phyloP scores from a whole-genome alignment of 2,797 vertebrate species.

The Tauraco hartlaubi region DNA sequence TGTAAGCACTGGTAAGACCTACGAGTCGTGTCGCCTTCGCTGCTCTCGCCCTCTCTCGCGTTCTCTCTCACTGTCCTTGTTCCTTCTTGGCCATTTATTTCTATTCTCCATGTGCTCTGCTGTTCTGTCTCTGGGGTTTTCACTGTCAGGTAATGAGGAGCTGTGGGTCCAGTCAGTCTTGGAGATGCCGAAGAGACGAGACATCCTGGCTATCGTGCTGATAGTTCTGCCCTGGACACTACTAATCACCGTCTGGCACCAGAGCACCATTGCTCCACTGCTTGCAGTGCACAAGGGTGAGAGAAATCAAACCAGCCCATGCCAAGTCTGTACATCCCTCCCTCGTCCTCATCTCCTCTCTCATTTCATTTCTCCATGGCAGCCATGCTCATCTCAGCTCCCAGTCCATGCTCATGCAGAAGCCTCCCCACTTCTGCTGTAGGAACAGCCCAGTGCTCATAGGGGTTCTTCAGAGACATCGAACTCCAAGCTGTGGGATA shows the following conservation, averaged over 20 bases:
- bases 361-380: conserved; percentile 48
- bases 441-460: not conserved
- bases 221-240: conserved; percentile 99
- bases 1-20: conserved; percentile 83
- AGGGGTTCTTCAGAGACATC: not conserved
- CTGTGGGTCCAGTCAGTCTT: conserved; percentile 94
- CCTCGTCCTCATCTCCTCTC: conserved; percentile 42
- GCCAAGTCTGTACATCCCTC: conserved; percentile 22
- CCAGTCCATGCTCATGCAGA: conserved; percentile 42
- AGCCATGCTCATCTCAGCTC: conserved; percentile 64
- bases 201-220: conserved; percentile 98
- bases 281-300: conserved; percentile 97
- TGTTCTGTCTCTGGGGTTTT: conserved; percentile 79
- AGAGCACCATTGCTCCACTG: conserved; percentile 94
- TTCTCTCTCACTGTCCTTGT: conserved; percentile 58
- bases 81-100: conserved; percentile 79
- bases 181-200: conserved; percentile 99
- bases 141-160: conserved; percentile 94
- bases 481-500: not conserved
- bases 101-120: conserved; percentile 83
- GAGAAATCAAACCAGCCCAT: conserved; percentile 49
- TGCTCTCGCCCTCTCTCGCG: conserved; percentile 56
- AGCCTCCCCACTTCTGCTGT: not conserved
- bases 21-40: conserved; percentile 47
- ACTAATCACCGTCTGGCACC: conserved; percentile 99